These are phyloP conservation scores for Campylomormyrus tamandua DNA, from an alignment of 2,113 vertebrate species.

Conservation along the genomic window DNA sequence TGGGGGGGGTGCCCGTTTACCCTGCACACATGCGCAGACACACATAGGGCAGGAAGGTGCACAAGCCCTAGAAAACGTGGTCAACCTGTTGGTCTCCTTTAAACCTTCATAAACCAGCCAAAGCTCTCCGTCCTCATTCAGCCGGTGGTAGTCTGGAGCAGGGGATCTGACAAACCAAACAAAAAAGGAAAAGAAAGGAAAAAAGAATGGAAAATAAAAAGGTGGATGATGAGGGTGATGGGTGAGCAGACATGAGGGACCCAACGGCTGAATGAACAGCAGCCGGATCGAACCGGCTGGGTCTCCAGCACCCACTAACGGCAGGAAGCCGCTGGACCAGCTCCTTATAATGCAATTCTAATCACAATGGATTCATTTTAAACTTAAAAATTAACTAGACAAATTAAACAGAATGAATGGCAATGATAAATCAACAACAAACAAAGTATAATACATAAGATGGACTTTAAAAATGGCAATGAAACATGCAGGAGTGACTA, in stretches of 20 bases:
- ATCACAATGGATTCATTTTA: background rate
- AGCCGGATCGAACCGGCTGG: background rate
- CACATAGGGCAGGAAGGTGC: background rate
- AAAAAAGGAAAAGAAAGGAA: slow-evolving; percentile 50
- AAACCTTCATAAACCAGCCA: slow-evolving; percentile 99
- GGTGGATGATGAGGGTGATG: slow-evolving; percentile 32
- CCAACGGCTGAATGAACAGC: background rate
- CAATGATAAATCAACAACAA: background rate
- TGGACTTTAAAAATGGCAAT: background rate
- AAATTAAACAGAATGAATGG: background rate
- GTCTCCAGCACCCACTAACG: background rate
- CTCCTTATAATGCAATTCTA: background rate
- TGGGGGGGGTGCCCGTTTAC: too few species aligned
- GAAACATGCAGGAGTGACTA: background rate
- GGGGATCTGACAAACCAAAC: slow-evolving; percentile 75
- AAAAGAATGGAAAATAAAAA: slow-evolving; percentile 23
- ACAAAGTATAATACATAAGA: background rate
- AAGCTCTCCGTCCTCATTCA: slow-evolving; percentile 98
- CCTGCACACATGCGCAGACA: slow-evolving; percentile 30
- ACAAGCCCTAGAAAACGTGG: slow-evolving; percentile 42
- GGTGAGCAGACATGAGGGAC: background rate
- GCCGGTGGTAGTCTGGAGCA: slow-evolving; percentile 79
- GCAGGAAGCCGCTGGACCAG: background rate
- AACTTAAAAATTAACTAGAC: background rate
- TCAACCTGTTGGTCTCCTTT: slow-evolving; percentile 98